Evolutionary conservation across 2,797 vertebrate genomes (phyloP).

Genomic region (Ciconia nigra): DNA sequence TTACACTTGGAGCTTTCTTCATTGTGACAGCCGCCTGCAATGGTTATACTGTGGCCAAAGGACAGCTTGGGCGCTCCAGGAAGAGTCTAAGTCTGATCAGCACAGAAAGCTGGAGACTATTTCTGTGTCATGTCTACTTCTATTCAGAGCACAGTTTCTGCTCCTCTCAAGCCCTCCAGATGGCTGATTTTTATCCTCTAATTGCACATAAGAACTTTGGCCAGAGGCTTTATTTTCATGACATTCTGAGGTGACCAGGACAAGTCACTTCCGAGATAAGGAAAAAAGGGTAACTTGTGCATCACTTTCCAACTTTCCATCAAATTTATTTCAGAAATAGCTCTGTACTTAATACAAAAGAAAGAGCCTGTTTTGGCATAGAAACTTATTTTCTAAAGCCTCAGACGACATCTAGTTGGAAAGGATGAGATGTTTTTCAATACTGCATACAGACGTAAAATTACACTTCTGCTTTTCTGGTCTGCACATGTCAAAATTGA

Average conservation of each 20-base stretch:
- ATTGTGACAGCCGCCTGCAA: not conserved
- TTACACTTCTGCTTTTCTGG: not conserved
- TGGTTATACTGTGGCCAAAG: not conserved
- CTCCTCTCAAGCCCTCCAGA: not conserved
- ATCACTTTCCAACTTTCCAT: not conserved
- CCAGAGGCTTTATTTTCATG: not conserved
- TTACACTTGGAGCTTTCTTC: not conserved
- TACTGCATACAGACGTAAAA: not conserved
- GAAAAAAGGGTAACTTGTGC: not conserved
- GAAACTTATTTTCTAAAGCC: not conserved
- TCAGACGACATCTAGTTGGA: not conserved
- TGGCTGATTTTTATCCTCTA: not conserved
- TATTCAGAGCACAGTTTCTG: not conserved
- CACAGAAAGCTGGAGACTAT: not conserved
- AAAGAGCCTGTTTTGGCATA: not conserved
- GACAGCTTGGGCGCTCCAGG: not conserved
- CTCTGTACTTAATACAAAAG: not conserved
- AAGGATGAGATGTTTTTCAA: not conserved
- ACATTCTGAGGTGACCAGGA: not conserved
- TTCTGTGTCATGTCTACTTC: not conserved
- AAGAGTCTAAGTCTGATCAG: not conserved
- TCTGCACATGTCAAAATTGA: not conserved
- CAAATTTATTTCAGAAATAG: not conserved
- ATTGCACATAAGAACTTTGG: not conserved
- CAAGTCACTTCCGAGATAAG: not conserved